Evolutionary conservation across 2,797 vertebrate genomes (phyloP).

Genomic region (Remorina albescens): DNA sequence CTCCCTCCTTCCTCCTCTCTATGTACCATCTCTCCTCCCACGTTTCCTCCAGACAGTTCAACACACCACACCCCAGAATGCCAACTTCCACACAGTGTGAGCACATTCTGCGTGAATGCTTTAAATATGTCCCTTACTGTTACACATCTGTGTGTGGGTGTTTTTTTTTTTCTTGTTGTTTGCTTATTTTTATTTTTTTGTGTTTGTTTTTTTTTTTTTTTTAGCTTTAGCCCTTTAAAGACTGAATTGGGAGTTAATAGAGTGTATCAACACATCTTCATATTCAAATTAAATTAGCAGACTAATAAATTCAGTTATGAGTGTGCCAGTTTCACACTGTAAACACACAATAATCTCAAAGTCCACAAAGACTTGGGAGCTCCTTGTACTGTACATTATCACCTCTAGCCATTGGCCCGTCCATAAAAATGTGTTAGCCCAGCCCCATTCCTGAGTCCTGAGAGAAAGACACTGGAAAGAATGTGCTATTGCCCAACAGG

Average conservation of each 20-base stretch:
- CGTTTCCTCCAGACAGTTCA: slow-evolving; percentile 78
- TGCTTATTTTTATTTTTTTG: neutral
- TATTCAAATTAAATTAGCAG: neutral
- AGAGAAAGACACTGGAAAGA: slow-evolving; percentile 54
- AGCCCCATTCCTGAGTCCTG: slow-evolving; percentile 56
- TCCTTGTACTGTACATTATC: slow-evolving; percentile 36
- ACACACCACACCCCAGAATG: slow-evolving; percentile 80
- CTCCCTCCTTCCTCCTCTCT: slow-evolving; percentile 71
- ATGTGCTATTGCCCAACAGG: slow-evolving; percentile 62
- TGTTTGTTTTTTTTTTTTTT: neutral
- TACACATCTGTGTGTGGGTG: neutral
- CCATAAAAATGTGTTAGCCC: slow-evolving; percentile 49
- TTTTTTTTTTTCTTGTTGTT: slow-evolving; percentile 2
- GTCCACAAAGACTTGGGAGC: slow-evolving; percentile 8
- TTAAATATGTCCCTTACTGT: slow-evolving; percentile 30
- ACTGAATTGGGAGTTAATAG: neutral
- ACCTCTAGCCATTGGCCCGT: slow-evolving; percentile 9
- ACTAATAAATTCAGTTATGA: neutral
- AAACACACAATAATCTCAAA: slow-evolving; percentile 30
- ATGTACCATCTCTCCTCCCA: slow-evolving; percentile 77
- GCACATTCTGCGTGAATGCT: slow-evolving; percentile 44
- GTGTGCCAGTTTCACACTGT: neutral
- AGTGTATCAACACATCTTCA: neutral
- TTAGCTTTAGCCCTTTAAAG: neutral
- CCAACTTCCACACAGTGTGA: slow-evolving; percentile 68